phyloP scores from a whole-genome alignment of 2,888 invertebrate genomes.

The Lasioglossum pauxillum region DNA sequence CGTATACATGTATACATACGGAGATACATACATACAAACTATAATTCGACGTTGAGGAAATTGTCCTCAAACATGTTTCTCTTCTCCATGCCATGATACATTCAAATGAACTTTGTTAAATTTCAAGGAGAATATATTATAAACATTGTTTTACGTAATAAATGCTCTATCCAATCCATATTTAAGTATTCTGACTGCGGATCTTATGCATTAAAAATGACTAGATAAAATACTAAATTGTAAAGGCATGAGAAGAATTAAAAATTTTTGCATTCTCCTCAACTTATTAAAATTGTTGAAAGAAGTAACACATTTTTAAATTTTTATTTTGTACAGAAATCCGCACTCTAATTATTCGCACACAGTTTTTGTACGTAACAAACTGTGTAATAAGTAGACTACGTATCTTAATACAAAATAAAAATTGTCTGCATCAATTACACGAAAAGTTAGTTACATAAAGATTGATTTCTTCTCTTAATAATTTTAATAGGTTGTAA shows the following conservation, averaged over 20 bases:
- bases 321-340: not conserved
- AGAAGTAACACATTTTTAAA: not conserved
- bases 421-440: too few species aligned
- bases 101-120: not conserved
- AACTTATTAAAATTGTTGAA: not conserved
- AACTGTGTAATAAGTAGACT: not conserved
- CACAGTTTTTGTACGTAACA: not conserved
- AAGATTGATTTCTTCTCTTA: too few species aligned
- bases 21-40: conserved; percentile 14
- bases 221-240: not conserved
- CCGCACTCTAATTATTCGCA: not conserved
- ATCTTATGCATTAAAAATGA: not conserved
- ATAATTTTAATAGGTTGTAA: too few species aligned
- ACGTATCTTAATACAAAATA: not conserved
- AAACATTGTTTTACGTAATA: too few species aligned
- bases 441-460: too few species aligned
- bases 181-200: not conserved
- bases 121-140: not conserved
- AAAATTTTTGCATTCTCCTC: not conserved
- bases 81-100: not conserved
- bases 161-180: not conserved
- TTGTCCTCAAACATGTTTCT: conserved; percentile 6
- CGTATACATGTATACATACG: not conserved
- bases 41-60: conserved; percentile 34
- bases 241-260: not conserved